Base-by-base conservation (phyloP, 2,888 invertebrate species). In the Agrotis ipsilon region DNA sequence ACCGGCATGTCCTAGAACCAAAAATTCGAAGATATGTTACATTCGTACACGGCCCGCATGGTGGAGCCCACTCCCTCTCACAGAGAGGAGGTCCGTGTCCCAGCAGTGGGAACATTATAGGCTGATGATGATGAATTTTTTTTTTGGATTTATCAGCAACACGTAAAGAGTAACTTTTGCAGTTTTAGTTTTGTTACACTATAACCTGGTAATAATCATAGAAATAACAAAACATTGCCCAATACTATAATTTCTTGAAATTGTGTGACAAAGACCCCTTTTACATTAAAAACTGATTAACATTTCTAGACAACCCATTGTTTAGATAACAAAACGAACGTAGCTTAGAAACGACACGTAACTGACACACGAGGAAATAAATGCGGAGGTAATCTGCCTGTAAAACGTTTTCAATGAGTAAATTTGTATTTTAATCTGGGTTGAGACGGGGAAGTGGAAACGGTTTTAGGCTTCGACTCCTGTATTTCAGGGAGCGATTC, bases 371-470 rank as follows among this genome's bases (percentile, higher is more conserved):
- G 74, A 76, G 85, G 82, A 85, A 87, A 91, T 90, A 91, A 92
- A 92, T 90, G 87, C 86, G 74, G 77, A 86, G 86, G 90, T 93
- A 92, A 93, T 91, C 91, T 89, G 81, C 82, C 89, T 89, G 88
- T 88, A 89, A 91, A 93, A 90, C 91, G 91, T 88, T 92, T 92
- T 91, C 92, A 92, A 92, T 93, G 92, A 93, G 91, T 91, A 88
- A 92, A 93, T 93, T 93, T 93, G 91, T 93, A 92, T 92, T 94
- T 94, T 92, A 94, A 93, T 93, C 91, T 91, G 84, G 82, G 77
- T 59, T 48, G 48, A 65, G 75, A 82, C 78, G 86, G 84, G 84
- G 77, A 76, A 78, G 82, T 77, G 72, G 52, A 62, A 72, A 79
- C 80, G 83, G 75, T 57, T 78, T 86, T 82, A 80, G 83, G 80